phyloP scores from a whole-genome alignment of 23 tunicate genomes.

The Oikopleura vanhoeffeni region DNA sequence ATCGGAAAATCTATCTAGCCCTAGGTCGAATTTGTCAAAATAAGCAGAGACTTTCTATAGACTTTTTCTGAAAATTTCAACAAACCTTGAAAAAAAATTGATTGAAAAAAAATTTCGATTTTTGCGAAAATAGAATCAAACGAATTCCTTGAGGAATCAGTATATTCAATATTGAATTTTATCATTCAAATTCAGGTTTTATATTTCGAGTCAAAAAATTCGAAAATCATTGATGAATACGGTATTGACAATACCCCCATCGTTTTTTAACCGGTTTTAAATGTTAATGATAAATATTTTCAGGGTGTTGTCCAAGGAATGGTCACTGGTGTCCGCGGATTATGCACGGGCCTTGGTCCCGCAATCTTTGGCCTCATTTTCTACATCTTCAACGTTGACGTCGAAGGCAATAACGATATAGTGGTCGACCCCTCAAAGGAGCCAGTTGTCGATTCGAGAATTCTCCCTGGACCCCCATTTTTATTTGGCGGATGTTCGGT shows the following conservation, averaged over 20 bases:
- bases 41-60: no score
- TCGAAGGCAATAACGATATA: slow-evolving; percentile 18
- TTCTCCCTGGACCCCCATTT: slow-evolving; percentile 89
- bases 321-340: slow-evolving; percentile 71
- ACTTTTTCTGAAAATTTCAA: no score
- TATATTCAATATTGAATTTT: neutral
- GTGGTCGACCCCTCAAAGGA: neutral
- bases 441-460: slow-evolving; percentile 19
- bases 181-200: neutral
- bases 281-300: no score
- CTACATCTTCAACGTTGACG: slow-evolving; percentile 42
- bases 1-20: no score
- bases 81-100: no score
- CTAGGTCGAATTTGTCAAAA: no score
- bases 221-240: no score
- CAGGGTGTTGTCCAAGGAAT: slow-evolving; percentile 92
- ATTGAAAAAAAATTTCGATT: no score
- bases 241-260: no score
- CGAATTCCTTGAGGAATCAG: neutral
- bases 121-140: no score
- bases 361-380: slow-evolving; percentile 72
- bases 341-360: slow-evolving; percentile 87
- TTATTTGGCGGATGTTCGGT: slow-evolving; percentile 60
- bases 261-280: no score
- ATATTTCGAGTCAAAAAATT: neutral